These are phyloP conservation scores for Argopecten irradians DNA, from an alignment of 1,140 invertebrate species.

Conservation along the genomic window DNA sequence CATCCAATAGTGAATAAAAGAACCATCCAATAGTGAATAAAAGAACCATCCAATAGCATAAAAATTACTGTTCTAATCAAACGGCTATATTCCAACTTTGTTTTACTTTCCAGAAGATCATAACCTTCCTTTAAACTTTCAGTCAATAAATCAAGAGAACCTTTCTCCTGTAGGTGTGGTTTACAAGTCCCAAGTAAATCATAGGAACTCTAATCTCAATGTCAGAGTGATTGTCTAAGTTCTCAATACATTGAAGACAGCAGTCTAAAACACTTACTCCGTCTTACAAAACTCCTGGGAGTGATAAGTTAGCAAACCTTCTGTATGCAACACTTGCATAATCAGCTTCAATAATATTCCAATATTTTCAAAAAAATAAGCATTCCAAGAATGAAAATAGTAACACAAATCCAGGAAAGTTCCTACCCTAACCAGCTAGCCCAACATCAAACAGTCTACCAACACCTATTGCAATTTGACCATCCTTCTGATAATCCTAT, in stretches of 20 bases:
- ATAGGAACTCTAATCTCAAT: not conserved
- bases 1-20: too few species aligned
- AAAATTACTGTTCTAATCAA: not conserved
- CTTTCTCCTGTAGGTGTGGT: not conserved
- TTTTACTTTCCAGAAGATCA: not conserved
- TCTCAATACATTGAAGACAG: not conserved
- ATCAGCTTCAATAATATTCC: too few species aligned
- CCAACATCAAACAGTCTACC: not conserved
- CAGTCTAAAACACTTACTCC: not conserved
- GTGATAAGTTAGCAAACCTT: not conserved
- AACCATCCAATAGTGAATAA: too few species aligned
- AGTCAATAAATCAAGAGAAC: not conserved
- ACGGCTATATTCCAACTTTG: not conserved
- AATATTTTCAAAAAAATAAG: not conserved
- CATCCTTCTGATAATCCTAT: slow-evolving; percentile 5
- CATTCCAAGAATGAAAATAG: too few species aligned
- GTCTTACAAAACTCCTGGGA: not conserved
- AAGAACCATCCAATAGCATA: too few species aligned
- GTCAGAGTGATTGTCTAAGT: not conserved
- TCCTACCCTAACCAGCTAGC: not conserved
- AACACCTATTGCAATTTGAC: not conserved
- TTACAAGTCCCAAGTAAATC: not conserved
- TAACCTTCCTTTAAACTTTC: not conserved
- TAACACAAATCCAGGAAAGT: not conserved
- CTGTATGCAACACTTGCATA: too few species aligned